Evolutionary conservation across 2,113 vertebrate species (phyloP), one percentile per base, ranked within the genome.

Genomic region (Numida meleagris): DNA sequence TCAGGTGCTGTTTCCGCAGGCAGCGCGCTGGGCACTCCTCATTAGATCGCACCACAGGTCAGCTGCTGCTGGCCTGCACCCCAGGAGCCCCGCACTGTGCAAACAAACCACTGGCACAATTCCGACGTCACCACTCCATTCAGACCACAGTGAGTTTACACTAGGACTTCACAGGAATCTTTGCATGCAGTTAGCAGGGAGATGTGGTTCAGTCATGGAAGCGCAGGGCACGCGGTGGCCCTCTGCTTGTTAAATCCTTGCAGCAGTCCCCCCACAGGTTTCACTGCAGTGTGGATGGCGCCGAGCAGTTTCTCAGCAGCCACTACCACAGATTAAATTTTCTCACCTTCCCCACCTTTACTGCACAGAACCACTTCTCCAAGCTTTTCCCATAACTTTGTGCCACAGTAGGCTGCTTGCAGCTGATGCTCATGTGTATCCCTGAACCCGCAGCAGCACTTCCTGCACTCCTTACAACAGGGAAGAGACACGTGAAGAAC

Each of bases 141-240:
- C 40, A 55, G 68, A 55, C 6, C 20, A 3, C 51, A 9, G 25
- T 18, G 34, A 84, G 76, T 68, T 88, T 6, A 3, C 19, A 43
- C 24, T 9, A 51, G 67, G 59, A 33, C 33, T 77, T 81, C 55
- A 82, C 14, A 20, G 17, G 11, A 24, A 3, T 12, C 76, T 72
- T 29, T 5, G 1, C 24, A 34, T 12, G 55, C 0, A 1, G 24
- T 55, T 14, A 62, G 50, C 51, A 42, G 67, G 45, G 40, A 46
- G 34, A n/a, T 0, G 1, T 48, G 33, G 50, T 50, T 51, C 10
- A 23, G 73, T 77, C 40, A 50, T 4, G 0, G 1, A 2, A 36
- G 45, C 18, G 0, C 1, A 0, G 14, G 25, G 25, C 58, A 40
- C 3, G 1, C 18, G 61, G 43, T 0, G 20, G 29, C 38, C 23